Evolutionary conservation across 37 sponge, comb jelly and placozoan species (phyloP), one percentile per base, ranked within the genome.

Genomic region (Spongilla lacustris): DNA sequence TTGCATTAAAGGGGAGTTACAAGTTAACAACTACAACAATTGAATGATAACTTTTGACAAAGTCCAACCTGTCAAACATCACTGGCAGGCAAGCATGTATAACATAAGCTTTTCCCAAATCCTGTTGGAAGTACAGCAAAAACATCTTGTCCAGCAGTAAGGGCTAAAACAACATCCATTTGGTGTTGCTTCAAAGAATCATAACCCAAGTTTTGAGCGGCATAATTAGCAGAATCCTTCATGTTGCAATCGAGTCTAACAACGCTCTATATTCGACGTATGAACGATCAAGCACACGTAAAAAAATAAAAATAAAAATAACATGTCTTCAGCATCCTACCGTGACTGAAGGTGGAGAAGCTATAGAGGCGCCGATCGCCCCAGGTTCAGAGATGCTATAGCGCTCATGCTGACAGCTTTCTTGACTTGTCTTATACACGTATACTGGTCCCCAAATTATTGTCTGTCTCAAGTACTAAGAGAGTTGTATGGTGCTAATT

Each of bases 11-110:
- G 41, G 12, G 77, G 77, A 32, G 77, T n/a, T n/a, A n/a, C n/a
- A n/a, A n/a, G n/a, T n/a, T 21, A 26, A 76, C 77, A 37, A 36
- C 77, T 36, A 76, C 35, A 11, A 76, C 77, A 76, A 76, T 76
- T 38, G 77, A 76, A 58, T 58, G 58, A 58, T 58, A 13, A 58
- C 58, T 58, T 58, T 58, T 6, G 19, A 14, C 58, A 58, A 58
- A 58, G 58, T 58, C 19, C 58, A 58, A 58, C 58, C 58, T 19
- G 79, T 41, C 33, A 36, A 32, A 78, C 71, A 48, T 41, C 79
- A 41, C 79, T 78, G 33, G 66, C 33, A 32, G 41, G 37, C 79
- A 41, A 78, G 79, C 33, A 78, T n/a, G n/a, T n/a, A n/a, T 41
- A 32, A 78, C 79, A 29, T 36, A 78, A 36, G 41, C 50, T 41